These are phyloP conservation scores for Lates calcarifer DNA, from an alignment of 2,113 vertebrate species.

Conservation along the genomic window DNA sequence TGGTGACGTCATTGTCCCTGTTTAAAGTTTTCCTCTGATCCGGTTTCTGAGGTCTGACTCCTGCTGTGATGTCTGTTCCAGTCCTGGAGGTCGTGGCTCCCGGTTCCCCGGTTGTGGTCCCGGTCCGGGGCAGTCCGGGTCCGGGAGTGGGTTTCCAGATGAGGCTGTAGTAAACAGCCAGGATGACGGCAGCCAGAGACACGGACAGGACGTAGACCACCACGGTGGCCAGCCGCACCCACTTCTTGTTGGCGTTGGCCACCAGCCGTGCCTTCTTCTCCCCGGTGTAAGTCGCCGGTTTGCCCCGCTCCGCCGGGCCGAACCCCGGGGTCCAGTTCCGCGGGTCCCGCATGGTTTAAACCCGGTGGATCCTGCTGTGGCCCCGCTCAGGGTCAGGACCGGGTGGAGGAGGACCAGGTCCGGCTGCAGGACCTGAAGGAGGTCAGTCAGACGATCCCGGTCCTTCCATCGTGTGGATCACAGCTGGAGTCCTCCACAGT, in stretches of 20 bases:
- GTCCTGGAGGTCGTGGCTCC: neutral
- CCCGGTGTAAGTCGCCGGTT: constrained; percentile 91
- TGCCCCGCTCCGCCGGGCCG: constrained; percentile 85
- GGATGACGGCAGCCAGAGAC: constrained; percentile 91
- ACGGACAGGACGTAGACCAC: constrained; percentile 92
- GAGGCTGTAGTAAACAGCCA: constrained; percentile 94
- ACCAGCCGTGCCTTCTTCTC: constrained; percentile 93
- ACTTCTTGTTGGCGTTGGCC: constrained; percentile 92
- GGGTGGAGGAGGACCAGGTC: too few species aligned
- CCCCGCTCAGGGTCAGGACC: neutral
- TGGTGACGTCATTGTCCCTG: neutral
- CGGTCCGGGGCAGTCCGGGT: constrained; percentile 14
- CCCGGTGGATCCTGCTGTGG: constrained; percentile 52
- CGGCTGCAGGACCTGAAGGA: too few species aligned
- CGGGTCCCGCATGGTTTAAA: constrained; percentile 87
- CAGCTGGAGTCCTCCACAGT: neutral
- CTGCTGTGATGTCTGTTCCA: neutral
- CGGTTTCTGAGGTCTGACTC: too few species aligned
- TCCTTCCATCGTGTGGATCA: neutral
- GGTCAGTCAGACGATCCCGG: neutral
- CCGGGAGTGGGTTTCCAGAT: constrained; percentile 88
- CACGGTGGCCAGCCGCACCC: constrained; percentile 92
- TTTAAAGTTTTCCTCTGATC: too few species aligned
- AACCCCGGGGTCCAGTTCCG: constrained; percentile 84
- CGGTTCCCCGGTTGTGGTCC: neutral